Evolutionary conservation across 1,140 invertebrate genomes (phyloP).

Genomic region (Drosophila bifasciata): DNA sequence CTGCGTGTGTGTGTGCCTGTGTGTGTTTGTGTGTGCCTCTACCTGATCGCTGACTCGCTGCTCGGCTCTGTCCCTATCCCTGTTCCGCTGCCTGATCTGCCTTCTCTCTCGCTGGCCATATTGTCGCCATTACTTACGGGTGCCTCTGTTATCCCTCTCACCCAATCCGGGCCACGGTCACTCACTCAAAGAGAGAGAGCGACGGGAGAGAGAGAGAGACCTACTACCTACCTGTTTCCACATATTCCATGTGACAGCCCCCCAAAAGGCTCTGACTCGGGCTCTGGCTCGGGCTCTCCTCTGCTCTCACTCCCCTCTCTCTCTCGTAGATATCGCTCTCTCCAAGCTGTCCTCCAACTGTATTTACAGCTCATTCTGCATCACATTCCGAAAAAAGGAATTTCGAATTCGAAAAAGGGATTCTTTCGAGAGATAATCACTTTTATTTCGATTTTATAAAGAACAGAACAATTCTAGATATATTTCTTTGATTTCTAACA

Average conservation of each 20-base stretch:
- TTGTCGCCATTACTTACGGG: slow-evolving; percentile 30
- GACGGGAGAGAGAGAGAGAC: neutral
- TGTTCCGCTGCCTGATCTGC: slow-evolving; percentile 1
- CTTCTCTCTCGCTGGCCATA: neutral
- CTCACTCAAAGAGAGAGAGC: slow-evolving; percentile 37
- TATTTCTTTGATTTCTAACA: too few species aligned
- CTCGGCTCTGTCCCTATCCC: slow-evolving; percentile 34
- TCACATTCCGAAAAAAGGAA: too few species aligned
- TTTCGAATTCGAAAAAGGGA: too few species aligned
- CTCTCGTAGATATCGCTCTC: too few species aligned
- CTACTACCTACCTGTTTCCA: slow-evolving; percentile 4
- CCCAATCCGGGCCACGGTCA: slow-evolving; percentile 35
- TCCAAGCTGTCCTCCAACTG: too few species aligned
- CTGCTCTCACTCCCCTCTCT: too few species aligned
- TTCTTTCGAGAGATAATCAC: too few species aligned
- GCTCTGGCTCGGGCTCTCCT: too few species aligned
- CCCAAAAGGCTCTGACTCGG: neutral
- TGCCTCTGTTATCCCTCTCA: slow-evolving; percentile 20
- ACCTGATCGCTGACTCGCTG: slow-evolving; percentile 11
- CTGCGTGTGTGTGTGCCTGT: slow-evolving; percentile 13
- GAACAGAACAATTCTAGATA: too few species aligned
- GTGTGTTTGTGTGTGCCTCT: slow-evolving; percentile 15
- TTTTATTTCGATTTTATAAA: too few species aligned
- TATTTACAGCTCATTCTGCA: too few species aligned
- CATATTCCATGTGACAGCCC: too few species aligned